A percentile compares a stretch with the other conserved stretches of the same genome.
Conservation (phyloP, 1,140 invertebrate species). For the Drosophila melanica region DNA sequence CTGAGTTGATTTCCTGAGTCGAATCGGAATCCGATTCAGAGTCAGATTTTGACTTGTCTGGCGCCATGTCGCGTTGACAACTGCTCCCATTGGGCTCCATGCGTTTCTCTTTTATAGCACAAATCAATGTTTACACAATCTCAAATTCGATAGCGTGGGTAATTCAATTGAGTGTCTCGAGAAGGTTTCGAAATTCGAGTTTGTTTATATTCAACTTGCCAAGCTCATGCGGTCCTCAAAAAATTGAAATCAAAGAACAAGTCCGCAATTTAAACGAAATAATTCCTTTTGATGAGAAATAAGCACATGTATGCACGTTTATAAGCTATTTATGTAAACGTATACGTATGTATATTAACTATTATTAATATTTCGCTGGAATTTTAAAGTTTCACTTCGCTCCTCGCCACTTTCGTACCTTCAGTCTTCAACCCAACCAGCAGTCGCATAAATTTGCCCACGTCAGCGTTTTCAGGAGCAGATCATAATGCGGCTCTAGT, state of each 20-base stretch:
- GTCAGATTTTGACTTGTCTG: conserved; percentile 15
- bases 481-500: conserved; percentile 10
- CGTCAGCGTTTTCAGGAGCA: conserved; percentile 28
- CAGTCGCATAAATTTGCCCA: conserved; percentile 3
- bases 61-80: conserved; percentile 51
- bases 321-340: neutral
- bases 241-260: too few species aligned
- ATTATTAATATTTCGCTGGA: conserved; percentile 4
- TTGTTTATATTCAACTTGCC: conserved; percentile 7
- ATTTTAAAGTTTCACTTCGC: neutral
- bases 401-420: neutral
- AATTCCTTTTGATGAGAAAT: too few species aligned
- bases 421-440: neutral
- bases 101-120: conserved; percentile 23
- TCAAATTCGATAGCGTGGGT: neutral
- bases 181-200: conserved; percentile 2
- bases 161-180: conserved; percentile 7
- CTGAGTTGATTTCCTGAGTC: neutral
- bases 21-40: conserved; percentile 24
- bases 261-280: too few species aligned
- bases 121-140: conserved; percentile 26
- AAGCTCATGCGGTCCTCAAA: neutral
- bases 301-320: too few species aligned
- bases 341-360: neutral
- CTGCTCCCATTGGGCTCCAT: conserved; percentile 24